phyloP scores from a whole-genome alignment of 2,113 vertebrate species.

The Cyanistes caeruleus region DNA sequence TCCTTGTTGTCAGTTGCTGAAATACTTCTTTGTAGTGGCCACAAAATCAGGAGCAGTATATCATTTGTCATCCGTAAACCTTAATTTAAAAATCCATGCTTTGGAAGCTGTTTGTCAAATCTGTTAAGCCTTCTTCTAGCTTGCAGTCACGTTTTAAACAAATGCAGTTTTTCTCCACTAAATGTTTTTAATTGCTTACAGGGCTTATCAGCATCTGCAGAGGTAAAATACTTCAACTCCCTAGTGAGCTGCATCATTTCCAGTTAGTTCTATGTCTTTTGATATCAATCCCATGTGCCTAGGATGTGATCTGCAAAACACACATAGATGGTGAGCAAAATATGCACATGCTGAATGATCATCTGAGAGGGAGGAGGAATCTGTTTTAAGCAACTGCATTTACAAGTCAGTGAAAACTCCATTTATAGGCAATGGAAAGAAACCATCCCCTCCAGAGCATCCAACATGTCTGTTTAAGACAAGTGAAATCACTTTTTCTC shows the following conservation, averaged over 20 bases:
- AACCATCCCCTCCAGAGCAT: background rate
- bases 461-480: background rate
- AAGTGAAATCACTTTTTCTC: background rate
- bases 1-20: background rate
- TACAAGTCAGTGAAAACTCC: background rate
- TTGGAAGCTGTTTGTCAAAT: background rate
- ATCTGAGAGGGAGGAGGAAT: background rate
- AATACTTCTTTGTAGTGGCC: background rate
- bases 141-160: conserved; percentile 12
- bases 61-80: background rate
- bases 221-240: conserved; percentile 17
- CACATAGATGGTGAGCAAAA: background rate
- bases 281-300: background rate
- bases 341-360: background rate
- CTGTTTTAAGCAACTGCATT: background rate
- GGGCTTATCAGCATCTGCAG: conserved; percentile 8
- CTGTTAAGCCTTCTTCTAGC: background rate
- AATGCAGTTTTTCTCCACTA: background rate
- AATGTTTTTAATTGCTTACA: conserved; percentile 14
- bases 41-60: background rate
- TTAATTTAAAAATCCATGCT: background rate
- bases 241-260: background rate
- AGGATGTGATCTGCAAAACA: conserved; percentile 2
- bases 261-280: conserved; percentile 9
- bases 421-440: background rate